Percentiles rank a stretch among this genome's conserved stretches.
Conservation (phyloP, 2,888 invertebrate species). For the Mythimna lalbum region DNA sequence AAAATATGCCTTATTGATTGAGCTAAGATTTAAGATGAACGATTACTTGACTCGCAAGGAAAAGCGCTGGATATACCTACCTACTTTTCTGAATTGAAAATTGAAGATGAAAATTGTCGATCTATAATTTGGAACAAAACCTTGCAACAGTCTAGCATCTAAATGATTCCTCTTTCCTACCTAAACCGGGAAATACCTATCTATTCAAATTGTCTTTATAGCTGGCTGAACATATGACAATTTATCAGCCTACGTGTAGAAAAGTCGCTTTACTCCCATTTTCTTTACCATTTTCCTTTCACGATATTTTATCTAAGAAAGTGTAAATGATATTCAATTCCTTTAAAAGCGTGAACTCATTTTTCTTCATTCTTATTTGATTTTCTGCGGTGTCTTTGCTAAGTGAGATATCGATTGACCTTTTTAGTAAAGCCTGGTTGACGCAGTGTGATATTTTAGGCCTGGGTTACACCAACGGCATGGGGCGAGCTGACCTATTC, state of each 20-base stretch:
- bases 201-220: neutral
- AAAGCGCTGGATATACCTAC: no score
- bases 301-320: constrained; percentile 1
- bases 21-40: no score
- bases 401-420: constrained; percentile 43
- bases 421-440: constrained; percentile 18
- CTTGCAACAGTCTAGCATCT: no score
- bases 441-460: constrained; percentile 38
- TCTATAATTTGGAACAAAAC: no score
- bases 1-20: no score
- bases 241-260: neutral
- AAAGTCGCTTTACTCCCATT: neutral
- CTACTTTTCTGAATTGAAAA: no score
- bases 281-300: constrained; percentile 3
- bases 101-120: no score
- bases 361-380: constrained; percentile 32
- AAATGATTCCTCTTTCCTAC: no score
- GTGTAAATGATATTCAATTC: constrained; percentile 8
- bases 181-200: no score
- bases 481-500: constrained; percentile 33
- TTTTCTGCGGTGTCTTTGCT: constrained; percentile 14
- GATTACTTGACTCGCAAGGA: no score
- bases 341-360: constrained; percentile 19
- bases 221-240: neutral
- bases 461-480: constrained; percentile 18